A percentile compares a stretch with the other conserved stretches of the same genome.
Conservation (phyloP, 1,140 invertebrate genomes). For the Piezodorus guildinii region DNA sequence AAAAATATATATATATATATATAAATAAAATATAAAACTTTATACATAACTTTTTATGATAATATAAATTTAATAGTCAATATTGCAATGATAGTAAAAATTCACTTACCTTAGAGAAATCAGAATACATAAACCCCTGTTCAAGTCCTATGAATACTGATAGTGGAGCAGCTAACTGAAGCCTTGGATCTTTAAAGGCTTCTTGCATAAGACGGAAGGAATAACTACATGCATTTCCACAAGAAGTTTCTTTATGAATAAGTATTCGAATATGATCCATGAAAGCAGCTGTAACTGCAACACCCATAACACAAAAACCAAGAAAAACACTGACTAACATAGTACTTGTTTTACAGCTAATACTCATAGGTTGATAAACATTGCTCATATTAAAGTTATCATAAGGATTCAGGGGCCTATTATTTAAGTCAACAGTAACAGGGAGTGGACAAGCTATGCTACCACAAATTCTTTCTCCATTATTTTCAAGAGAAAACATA, state of each 20-base stretch:
- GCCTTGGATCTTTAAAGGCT: slow-evolving; percentile 39
- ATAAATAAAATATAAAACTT: slow-evolving; percentile 2
- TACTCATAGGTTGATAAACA: slow-evolving; percentile 27
- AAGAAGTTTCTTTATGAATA: slow-evolving; percentile 35
- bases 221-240: slow-evolving; percentile 25
- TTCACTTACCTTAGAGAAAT: slow-evolving; percentile 54
- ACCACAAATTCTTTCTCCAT: slow-evolving; percentile 41
- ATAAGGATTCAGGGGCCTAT: slow-evolving; percentile 4
- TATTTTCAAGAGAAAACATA: slow-evolving; percentile 37
- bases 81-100: background rate
- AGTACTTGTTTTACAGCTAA: slow-evolving; percentile 36
- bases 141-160: slow-evolving; percentile 58
- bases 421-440: slow-evolving; percentile 6
- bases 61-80: background rate
- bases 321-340: slow-evolving; percentile 43
- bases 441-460: slow-evolving; percentile 39
- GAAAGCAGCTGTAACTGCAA: slow-evolving; percentile 41
- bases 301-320: slow-evolving; percentile 39
- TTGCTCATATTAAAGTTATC: background rate
- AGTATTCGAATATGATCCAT: slow-evolving; percentile 37
- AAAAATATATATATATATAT: background rate
- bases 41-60: background rate
- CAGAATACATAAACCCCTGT: slow-evolving; percentile 59
- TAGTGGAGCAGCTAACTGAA: slow-evolving; percentile 48
- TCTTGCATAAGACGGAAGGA: slow-evolving; percentile 33